A percentile compares a stretch with the other conserved stretches of the same genome.
phyloP scores from a whole-genome alignment of 2,113 vertebrate genomes.

The Lagopus leucura region DNA sequence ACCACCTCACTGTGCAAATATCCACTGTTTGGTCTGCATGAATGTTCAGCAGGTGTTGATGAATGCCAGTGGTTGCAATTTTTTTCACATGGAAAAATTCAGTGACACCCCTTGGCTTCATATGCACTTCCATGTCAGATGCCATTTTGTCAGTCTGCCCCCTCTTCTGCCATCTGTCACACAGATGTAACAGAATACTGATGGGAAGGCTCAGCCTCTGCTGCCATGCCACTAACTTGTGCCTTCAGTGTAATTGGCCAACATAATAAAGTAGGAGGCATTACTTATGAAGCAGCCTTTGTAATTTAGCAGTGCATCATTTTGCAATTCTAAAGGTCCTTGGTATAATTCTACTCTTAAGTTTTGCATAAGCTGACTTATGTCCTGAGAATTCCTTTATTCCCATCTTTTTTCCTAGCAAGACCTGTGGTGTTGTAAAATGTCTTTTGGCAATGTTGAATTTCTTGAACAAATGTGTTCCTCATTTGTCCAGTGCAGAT shows the following conservation, averaged over 20 bases:
- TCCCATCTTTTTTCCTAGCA: background rate
- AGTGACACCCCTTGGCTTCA: too few species aligned
- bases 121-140: too few species aligned
- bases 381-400: background rate
- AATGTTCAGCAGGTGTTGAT: background rate
- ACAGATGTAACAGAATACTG: too few species aligned
- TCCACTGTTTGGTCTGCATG: background rate
- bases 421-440: background rate
- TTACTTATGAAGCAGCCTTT: background rate
- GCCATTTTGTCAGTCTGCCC: too few species aligned
- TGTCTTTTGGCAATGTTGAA: fast-evolving
- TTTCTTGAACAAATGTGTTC: background rate
- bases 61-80: background rate
- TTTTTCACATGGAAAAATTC: background rate
- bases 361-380: background rate
- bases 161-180: too few species aligned
- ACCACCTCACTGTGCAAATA: background rate
- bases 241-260: too few species aligned
- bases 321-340: background rate
- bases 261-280: too few species aligned
- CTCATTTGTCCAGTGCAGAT: background rate
- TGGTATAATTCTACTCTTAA: background rate
- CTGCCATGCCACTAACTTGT: too few species aligned
- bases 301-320: background rate
- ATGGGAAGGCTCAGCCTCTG: too few species aligned